Evolutionary conservation across 2,113 vertebrate genomes (phyloP).

Genomic region (Calyptomena viridis): DNA sequence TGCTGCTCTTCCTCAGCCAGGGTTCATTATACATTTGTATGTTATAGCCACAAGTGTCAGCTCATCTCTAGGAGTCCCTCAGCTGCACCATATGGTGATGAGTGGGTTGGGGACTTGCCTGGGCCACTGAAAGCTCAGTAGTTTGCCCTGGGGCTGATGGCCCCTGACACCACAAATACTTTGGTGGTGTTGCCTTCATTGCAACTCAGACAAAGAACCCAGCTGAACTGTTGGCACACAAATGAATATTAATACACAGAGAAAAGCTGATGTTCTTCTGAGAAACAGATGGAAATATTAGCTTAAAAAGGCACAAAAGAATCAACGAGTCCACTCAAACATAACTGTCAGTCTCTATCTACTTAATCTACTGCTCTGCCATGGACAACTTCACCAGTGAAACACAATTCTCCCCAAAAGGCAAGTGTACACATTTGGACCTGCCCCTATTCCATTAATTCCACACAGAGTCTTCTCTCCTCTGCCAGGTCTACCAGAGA

Average conservation of each 20-base stretch:
- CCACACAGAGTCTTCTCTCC: background rate
- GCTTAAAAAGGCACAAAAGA: background rate
- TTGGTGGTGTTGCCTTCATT: background rate
- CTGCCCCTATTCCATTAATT: background rate
- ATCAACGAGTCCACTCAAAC: background rate
- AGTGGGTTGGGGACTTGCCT: fast-evolving
- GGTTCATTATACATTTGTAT: background rate
- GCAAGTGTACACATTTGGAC: background rate
- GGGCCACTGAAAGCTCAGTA: background rate
- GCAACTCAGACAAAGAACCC: background rate
- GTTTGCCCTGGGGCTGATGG: fast-evolving
- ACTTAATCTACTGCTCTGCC: background rate
- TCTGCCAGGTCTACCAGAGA: background rate
- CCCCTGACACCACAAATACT: fast-evolving
- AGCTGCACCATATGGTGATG: background rate
- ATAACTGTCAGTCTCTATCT: background rate
- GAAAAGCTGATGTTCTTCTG: background rate
- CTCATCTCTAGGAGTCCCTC: background rate
- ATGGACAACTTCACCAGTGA: background rate
- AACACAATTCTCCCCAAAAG: background rate
- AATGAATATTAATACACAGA: background rate
- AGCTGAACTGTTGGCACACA: background rate
- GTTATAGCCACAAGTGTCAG: background rate
- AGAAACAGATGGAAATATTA: background rate
- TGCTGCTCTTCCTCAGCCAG: background rate